A percentile compares a stretch with the other conserved stretches of the same genome.
phyloP scores from a whole-genome alignment of 2,797 vertebrate genomes.

The Sciurus vulgaris region DNA sequence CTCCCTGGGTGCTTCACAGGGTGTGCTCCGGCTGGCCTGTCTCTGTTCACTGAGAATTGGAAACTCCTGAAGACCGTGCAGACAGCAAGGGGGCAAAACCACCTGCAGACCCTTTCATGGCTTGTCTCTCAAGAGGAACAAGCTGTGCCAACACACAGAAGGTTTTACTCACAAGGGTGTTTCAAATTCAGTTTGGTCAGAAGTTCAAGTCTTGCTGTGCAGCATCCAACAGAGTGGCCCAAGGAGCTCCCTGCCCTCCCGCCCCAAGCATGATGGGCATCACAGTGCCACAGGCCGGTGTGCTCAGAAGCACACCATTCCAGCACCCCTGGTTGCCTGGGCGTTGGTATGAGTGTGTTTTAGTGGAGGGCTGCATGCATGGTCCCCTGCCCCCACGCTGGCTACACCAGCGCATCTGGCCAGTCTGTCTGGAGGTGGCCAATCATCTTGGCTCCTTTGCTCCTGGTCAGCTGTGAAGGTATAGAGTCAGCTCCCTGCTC shows the following conservation, averaged over 20 bases:
- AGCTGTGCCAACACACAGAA: fast-evolving
- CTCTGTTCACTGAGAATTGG: background rate
- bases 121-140: background rate
- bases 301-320: fast-evolving
- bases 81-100: background rate
- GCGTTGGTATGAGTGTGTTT: too few relatives aligned
- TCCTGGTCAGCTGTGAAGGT: fast-evolving
- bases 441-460: background rate
- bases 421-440: background rate
- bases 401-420: too few relatives aligned
- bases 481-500: background rate
- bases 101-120: background rate
- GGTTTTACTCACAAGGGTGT: fast-evolving
- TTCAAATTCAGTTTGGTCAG: background rate
- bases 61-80: background rate
- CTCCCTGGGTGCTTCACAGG: fast-evolving
- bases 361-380: fast-evolving
- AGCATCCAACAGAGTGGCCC: too few relatives aligned
- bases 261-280: fast-evolving
- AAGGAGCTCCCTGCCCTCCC: background rate
- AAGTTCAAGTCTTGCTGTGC: background rate
- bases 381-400: fast-evolving
- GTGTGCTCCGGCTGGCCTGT: fast-evolving
- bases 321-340: background rate
- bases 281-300: fast-evolving